Evolutionary conservation across 2,113 vertebrate genomes (phyloP), one percentile per base, ranked within the genome.

Genomic region (Rutilus rutilus): DNA sequence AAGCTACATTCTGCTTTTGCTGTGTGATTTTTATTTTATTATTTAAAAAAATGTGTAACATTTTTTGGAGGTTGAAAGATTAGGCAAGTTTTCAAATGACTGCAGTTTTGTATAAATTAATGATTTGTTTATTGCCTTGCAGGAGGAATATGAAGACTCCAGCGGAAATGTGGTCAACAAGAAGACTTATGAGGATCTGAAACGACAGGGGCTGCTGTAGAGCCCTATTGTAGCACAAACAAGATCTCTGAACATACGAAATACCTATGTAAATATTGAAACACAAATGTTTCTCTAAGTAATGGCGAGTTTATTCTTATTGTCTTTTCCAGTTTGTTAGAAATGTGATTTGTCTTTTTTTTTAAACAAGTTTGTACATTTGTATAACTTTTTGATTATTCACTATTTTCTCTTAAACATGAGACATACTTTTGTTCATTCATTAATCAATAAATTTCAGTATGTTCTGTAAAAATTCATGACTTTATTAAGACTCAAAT

Each of bases 61-160:
- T 65, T 65, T 69, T 17, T 9, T 9, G 30, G 65, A 36, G 65
- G 52, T 54, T 19, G 15, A 69, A 33, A 67, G 64, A 67, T 67
- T 8, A 33, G 30, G 33, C 15, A 67, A 2, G 65, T 36, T 69
- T 69, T 19, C 15, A 69, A 69, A 25, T 33, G 15, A 14, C 52
- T 57, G 47, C 47, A 5, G 12, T 15, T 57, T 21, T 21, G 54
- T 8, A 21, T 57, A 42, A 42, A 2, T 42, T 8, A 42, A 42
- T 42, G 39, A 42, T 42, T 42, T 42, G 42, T 42, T 9, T 42
- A 42, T 42, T 52, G 5, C 25, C 62, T 83, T 86, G 21, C 90
- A 99, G 98, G 98, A 99, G 90, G 98, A 99, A 83, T 99, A 99
- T 0, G 98, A 99, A 90, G 98, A 99, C 90, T 99, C 98, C 39